Evolutionary conservation across 2,888 invertebrate genomes (phyloP).

Genomic region (Rosalia funebris): DNA sequence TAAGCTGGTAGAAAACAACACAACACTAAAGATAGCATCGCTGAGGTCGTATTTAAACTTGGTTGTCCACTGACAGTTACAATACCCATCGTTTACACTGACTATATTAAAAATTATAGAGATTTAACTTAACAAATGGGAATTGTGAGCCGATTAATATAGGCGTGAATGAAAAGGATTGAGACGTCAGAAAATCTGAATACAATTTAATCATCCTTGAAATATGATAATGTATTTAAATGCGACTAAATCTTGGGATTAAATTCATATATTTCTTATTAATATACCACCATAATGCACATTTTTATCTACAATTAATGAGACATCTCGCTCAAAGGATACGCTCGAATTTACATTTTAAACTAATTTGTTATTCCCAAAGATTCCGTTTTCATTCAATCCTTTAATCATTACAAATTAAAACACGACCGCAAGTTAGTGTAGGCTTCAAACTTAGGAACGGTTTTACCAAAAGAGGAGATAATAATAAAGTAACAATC

Average conservation of each 20-base stretch:
- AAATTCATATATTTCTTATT: slow-evolving; percentile 49
- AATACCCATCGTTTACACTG: slow-evolving; percentile 51
- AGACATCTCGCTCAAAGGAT: slow-evolving; percentile 8
- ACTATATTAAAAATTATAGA: slow-evolving; percentile 56
- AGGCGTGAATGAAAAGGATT: slow-evolving; percentile 51
- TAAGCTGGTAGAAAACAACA: slow-evolving; percentile 48
- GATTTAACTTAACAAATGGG: slow-evolving; percentile 52
- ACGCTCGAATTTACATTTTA: slow-evolving; percentile 7
- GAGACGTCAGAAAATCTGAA: slow-evolving; percentile 51
- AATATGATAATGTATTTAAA: slow-evolving; percentile 58
- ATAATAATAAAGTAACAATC: background rate
- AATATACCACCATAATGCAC: slow-evolving; percentile 18
- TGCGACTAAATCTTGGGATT: slow-evolving; percentile 53
- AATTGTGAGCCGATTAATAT: slow-evolving; percentile 47
- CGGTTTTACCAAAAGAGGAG: slow-evolving; percentile 2
- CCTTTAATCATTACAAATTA: slow-evolving; percentile 20
- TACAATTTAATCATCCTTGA: slow-evolving; percentile 57
- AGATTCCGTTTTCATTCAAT: background rate
- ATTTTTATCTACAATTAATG: slow-evolving; percentile 21
- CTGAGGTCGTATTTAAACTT: slow-evolving; percentile 48
- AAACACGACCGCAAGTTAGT: slow-evolving; percentile 9
- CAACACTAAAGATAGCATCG: slow-evolving; percentile 48
- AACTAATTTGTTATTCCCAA: slow-evolving; percentile 14
- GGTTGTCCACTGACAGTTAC: slow-evolving; percentile 52
- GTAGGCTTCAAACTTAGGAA: slow-evolving; percentile 3